Conservation (phyloP, 2,797 vertebrate genomes). For the Poliocrania exsul region DNA sequence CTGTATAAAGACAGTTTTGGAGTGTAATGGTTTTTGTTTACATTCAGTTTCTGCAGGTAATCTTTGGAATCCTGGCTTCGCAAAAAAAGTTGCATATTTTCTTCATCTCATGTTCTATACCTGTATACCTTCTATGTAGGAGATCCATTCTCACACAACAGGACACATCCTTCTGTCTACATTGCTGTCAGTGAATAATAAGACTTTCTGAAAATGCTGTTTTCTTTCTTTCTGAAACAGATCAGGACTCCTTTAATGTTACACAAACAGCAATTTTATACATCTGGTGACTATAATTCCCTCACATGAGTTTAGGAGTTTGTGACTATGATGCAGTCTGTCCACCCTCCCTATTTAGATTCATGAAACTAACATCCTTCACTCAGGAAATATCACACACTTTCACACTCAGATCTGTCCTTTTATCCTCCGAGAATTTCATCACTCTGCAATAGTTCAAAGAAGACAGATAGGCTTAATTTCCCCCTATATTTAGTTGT, state of each 20-base stretch:
- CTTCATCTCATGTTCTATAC: neutral
- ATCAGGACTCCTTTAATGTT: neutral
- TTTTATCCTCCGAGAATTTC: constrained; percentile 1
- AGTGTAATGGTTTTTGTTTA: neutral
- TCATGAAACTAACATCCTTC: neutral
- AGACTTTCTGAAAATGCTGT: neutral
- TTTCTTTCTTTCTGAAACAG: neutral
- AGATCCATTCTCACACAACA: neutral
- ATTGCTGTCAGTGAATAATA: neutral
- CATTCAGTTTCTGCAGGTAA: neutral
- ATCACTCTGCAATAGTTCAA: neutral
- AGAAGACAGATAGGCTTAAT: neutral
- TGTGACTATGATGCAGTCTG: neutral
- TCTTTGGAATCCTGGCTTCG: neutral
- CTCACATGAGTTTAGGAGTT: neutral
- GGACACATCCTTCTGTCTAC: neutral
- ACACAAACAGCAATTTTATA: neutral
- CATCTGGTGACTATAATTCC: neutral
- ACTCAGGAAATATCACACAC: neutral
- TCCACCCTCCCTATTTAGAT: constrained; percentile 1
- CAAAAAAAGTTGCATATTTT: neutral
- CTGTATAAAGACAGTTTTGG: neutral
- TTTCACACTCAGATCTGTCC: neutral
- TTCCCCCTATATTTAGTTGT: neutral
- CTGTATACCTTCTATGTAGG: neutral